Percentiles rank a stretch among this genome's conserved stretches.
These are phyloP conservation scores for Salmo trutta DNA, from an alignment of 2,797 vertebrate genomes.

Conservation along the genomic window DNA sequence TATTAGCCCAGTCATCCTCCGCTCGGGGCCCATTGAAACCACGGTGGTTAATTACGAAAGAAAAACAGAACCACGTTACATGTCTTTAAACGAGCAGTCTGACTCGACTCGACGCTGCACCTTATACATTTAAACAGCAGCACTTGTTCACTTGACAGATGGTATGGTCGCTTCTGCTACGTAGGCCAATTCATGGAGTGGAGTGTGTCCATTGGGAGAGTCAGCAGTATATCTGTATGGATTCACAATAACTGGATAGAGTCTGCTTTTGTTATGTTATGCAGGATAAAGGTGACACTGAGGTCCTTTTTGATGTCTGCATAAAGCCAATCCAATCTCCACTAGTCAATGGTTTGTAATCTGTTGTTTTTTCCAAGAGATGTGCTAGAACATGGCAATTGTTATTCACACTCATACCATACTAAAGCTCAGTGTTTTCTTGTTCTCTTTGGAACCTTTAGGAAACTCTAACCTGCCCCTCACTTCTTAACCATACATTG, in stretches of 20 bases:
- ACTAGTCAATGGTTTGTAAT: slow-evolving; percentile 46
- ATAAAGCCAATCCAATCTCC: slow-evolving; percentile 33
- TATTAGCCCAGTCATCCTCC: slow-evolving; percentile 65
- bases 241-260: slow-evolving; percentile 47
- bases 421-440: slow-evolving; percentile 43
- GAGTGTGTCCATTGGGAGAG: slow-evolving; percentile 39
- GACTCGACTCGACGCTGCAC: not conserved
- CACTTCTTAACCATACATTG: slow-evolving; percentile 36
- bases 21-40: slow-evolving; percentile 64
- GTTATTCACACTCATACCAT: not conserved
- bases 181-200: slow-evolving; percentile 47
- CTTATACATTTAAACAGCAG: not conserved
- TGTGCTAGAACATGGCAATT: slow-evolving; percentile 32
- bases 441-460: slow-evolving; percentile 15
- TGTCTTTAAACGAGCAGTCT: slow-evolving; percentile 23
- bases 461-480: slow-evolving; percentile 44
- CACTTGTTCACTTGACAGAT: slow-evolving; percentile 22
- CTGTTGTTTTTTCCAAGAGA: slow-evolving; percentile 19
- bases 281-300: slow-evolving; percentile 57
- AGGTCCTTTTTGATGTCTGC: slow-evolving; percentile 21
- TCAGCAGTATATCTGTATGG: slow-evolving; percentile 31
- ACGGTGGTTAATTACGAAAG: slow-evolving; percentile 66
- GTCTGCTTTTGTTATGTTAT: slow-evolving; percentile 39
- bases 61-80: slow-evolving; percentile 61
- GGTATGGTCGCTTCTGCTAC: slow-evolving; percentile 12